These are phyloP conservation scores for Pitangus sulphuratus DNA, from an alignment of 2,797 vertebrate species.

Conservation along the genomic window DNA sequence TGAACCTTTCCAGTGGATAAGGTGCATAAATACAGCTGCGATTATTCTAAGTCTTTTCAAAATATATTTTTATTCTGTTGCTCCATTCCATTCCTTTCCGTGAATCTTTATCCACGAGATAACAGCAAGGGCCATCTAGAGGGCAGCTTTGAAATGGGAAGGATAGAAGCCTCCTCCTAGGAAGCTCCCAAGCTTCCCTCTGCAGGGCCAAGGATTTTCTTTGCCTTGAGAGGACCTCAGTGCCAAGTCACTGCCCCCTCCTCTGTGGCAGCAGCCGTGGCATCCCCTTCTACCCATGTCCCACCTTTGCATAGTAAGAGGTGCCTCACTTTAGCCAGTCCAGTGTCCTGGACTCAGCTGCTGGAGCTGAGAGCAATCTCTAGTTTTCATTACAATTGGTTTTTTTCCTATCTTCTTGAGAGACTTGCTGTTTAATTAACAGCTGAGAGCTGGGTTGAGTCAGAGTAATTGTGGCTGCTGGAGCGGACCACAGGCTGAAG, in stretches of 20 bases:
- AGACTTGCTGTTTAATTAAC: conserved; percentile 41
- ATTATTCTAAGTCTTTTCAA: neutral
- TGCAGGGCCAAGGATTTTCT: neutral
- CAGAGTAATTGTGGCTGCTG: neutral
- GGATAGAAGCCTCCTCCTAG: neutral
- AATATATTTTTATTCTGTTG: neutral
- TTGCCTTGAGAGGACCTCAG: neutral
- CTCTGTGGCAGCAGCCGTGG: neutral
- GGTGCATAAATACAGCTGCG: neutral
- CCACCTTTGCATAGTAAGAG: neutral
- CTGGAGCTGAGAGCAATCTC: neutral
- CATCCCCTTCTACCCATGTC: neutral
- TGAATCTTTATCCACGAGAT: neutral
- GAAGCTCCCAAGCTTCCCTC: neutral
- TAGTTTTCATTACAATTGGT: neutral
- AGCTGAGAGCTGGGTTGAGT: neutral
- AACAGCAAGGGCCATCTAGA: conserved; percentile 42
- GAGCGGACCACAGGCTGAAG: neutral
- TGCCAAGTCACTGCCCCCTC: neutral
- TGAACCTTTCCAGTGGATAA: neutral
- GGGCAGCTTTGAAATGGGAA: conserved; percentile 7
- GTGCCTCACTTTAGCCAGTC: neutral
- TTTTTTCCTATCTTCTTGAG: neutral
- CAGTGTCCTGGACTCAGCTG: neutral
- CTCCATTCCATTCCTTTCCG: neutral